Evolutionary conservation across 1,140 invertebrate species (phyloP).

Genomic region (Dysdera silvatica): DNA sequence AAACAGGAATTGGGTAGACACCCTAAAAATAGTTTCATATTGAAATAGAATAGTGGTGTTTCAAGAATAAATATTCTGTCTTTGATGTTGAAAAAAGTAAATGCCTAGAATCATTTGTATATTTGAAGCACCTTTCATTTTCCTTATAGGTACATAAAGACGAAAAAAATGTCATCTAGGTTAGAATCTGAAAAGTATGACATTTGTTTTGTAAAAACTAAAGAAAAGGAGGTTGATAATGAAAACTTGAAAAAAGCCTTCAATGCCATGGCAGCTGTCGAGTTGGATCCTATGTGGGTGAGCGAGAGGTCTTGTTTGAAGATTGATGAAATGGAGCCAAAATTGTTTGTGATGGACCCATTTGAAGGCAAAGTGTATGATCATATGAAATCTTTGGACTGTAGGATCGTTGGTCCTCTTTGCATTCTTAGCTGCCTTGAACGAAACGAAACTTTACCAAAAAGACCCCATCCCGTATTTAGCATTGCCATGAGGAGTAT

Average conservation of each 20-base stretch:
- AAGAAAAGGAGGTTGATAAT: background rate
- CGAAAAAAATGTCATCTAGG: no score
- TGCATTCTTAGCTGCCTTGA: slow-evolving; percentile 67
- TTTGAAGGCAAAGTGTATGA: slow-evolving; percentile 63
- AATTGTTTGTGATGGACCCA: slow-evolving; percentile 64
- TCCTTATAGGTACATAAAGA: no score
- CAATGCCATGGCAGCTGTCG: slow-evolving; percentile 49
- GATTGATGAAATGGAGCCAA: slow-evolving; percentile 54
- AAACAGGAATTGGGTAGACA: no score
- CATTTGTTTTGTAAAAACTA: slow-evolving; percentile 10
- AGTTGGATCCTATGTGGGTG: slow-evolving; percentile 49
- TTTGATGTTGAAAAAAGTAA: no score
- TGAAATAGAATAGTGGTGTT: no score
- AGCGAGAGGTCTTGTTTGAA: slow-evolving; percentile 45
- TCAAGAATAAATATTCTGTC: no score
- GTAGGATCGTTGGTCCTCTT: slow-evolving; percentile 65
- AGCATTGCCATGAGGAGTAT: slow-evolving; percentile 71
- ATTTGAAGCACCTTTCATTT: no score
- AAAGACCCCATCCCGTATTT: slow-evolving; percentile 63
- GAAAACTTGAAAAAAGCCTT: slow-evolving; percentile 32
- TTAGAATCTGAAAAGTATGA: slow-evolving; percentile 7
- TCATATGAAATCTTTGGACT: slow-evolving; percentile 49
- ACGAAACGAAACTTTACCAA: slow-evolving; percentile 62
- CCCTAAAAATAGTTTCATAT: no score
- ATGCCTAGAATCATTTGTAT: no score